These are phyloP conservation scores for Aphodius granarius DNA, from an alignment of 2,888 invertebrate species.

Conservation along the genomic window DNA sequence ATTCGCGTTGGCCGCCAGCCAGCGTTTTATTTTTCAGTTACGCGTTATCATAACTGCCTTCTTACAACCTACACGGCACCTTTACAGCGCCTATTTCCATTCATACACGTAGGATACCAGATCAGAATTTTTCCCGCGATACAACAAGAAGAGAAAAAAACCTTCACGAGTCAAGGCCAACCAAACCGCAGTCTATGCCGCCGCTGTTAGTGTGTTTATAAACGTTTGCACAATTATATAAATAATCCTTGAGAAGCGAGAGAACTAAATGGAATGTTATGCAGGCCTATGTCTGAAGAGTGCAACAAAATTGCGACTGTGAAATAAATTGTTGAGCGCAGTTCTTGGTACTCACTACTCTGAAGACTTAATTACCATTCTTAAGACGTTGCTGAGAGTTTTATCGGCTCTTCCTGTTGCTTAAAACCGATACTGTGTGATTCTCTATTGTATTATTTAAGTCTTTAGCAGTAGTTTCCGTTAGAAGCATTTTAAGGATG, in stretches of 20 bases:
- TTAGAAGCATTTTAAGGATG: neutral
- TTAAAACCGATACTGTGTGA: neutral
- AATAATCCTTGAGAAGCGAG: neutral
- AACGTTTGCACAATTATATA: neutral
- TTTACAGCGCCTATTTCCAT: neutral
- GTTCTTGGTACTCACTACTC: neutral
- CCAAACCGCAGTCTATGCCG: neutral
- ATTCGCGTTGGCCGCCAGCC: conserved; percentile 21
- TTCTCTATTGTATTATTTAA: neutral
- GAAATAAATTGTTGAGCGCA: neutral
- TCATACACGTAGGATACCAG: neutral
- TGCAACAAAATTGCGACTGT: neutral
- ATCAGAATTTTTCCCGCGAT: neutral
- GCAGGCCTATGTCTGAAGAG: neutral
- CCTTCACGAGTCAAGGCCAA: neutral
- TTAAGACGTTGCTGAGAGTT: neutral
- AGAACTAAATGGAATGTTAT: neutral
- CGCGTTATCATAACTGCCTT: neutral
- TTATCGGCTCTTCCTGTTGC: neutral
- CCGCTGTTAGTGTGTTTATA: neutral
- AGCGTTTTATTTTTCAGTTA: neutral
- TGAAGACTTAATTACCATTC: neutral
- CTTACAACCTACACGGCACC: neutral
- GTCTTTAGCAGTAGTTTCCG: neutral
- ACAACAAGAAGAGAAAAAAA: neutral